Base-by-base conservation (phyloP, 2,797 vertebrate species). In the Scleropages formosus region DNA sequence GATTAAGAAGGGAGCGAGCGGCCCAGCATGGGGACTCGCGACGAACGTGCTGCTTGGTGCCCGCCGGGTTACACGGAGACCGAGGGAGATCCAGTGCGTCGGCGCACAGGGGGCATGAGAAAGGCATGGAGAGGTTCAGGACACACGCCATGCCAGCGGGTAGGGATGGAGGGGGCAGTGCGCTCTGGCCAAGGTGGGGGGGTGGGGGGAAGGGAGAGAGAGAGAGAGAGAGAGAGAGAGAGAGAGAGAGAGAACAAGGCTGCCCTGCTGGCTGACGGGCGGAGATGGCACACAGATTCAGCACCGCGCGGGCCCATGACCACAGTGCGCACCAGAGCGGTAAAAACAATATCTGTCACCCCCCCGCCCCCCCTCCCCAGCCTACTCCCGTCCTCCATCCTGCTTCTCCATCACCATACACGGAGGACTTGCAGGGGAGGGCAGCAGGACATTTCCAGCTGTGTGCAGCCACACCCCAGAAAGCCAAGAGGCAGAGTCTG, bases 31-130 rank as follows among this genome's bases (percentile, higher is more conserved):
- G 47, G 75, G 72, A 78, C 53, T 69, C 58, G 74, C 66, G 6
- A 39, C 77, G 75, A 73, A 79, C 80, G 80, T 78, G 83, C 81
- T 75, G 63, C 62, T 74, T 71, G 59, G 76, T 77, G 79, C 84
- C 76, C 84, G 51, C 47, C 26, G 27, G 60, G 67, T 26, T 26
- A 4, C 58, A 63, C 24, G 31, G 31, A 76, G 64, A 53, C 53
- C 31, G 39, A 44, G 75, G 24, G 53, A 18, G 53, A 22, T 59
- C 44, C 67, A 70, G 59, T 7, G 60, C 0, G 66, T 64, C 75
- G 67, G 75, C 60, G 71, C 75, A 31, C 27, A 46, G 63, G 66
- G 47, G 49, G 22, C 56, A 46, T 26, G 11, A 46, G 8, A 31
- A 26, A 59, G 59, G 67, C 8, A 61, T 56, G 53, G 59, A 20